Evolutionary conservation across 2,113 vertebrate species (phyloP).

Genomic region (Hemicordylus capensis): DNA sequence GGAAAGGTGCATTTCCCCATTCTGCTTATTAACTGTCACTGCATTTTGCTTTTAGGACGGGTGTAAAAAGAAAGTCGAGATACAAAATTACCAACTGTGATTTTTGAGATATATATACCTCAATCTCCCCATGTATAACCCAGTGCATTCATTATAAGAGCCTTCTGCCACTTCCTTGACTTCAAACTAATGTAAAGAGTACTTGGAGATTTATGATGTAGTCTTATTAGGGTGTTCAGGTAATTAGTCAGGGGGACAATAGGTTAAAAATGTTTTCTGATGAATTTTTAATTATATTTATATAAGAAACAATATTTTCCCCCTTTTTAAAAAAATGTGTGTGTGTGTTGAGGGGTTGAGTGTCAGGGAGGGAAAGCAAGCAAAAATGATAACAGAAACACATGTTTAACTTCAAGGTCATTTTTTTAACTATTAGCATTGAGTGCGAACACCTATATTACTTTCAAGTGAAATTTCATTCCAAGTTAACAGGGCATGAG

Average conservation of each 20-base stretch:
- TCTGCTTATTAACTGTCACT: slow-evolving; percentile 15
- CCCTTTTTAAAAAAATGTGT: not conserved
- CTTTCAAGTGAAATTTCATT: not conserved
- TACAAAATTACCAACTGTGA: not conserved
- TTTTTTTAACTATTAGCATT: not conserved
- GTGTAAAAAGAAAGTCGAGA: slow-evolving; percentile 2
- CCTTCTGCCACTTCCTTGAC: not conserved
- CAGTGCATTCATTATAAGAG: slow-evolving; percentile 18
- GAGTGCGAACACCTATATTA: not conserved
- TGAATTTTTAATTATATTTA: slow-evolving; percentile 9
- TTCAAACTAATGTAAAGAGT: slow-evolving; percentile 10
- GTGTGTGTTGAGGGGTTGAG: too few relatives aligned
- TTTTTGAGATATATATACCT: not conserved
- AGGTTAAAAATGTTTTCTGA: not conserved
- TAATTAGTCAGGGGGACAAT: slow-evolving; percentile 14
- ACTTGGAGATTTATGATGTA: slow-evolving; percentile 35
- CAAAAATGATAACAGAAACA: not conserved
- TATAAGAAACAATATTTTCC: not conserved
- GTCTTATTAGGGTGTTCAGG: not conserved
- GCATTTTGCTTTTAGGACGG: not conserved
- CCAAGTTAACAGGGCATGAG: not conserved
- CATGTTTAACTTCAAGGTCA: not conserved
- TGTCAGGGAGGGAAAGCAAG: not conserved
- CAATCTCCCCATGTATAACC: not conserved
- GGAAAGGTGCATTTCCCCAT: slow-evolving; percentile 7